A percentile compares a stretch with the other conserved stretches of the same genome.
Conservation (phyloP, 2,888 invertebrate genomes). For the Drosophila monieri region DNA sequence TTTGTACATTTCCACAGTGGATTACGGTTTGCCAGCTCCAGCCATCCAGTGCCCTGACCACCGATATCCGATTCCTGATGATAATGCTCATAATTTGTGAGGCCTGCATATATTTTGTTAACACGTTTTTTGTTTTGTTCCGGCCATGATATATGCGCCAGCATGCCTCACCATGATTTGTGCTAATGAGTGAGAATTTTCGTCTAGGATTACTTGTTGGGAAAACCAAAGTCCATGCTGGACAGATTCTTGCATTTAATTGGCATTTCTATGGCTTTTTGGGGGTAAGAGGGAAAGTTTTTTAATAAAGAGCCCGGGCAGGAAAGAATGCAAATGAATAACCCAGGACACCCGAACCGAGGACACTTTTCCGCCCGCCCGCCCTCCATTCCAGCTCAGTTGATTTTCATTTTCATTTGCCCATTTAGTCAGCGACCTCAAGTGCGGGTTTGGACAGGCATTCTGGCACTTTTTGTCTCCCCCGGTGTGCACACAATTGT, state of each 20-base stretch:
- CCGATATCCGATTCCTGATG: slow-evolving; percentile 54
- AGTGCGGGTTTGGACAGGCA: slow-evolving; percentile 53
- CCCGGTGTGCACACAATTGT: slow-evolving; percentile 69
- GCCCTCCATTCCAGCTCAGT: slow-evolving; percentile 54
- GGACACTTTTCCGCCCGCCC: slow-evolving; percentile 54
- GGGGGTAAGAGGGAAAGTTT: slow-evolving; percentile 53
- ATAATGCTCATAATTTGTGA: slow-evolving; percentile 81
- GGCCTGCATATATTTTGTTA: slow-evolving; percentile 56
- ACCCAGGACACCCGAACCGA: slow-evolving; percentile 44
- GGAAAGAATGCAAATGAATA: slow-evolving; percentile 65
- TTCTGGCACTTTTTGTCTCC: slow-evolving; percentile 42
- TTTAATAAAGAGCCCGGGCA: slow-evolving; percentile 60
- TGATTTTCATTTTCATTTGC: slow-evolving; percentile 80
- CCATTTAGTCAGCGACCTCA: slow-evolving; percentile 56
- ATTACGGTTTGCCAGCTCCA: slow-evolving; percentile 55
- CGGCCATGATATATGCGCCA: slow-evolving; percentile 50
- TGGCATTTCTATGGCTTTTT: slow-evolving; percentile 51
- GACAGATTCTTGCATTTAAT: slow-evolving; percentile 56
- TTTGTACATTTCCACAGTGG: slow-evolving; percentile 78
- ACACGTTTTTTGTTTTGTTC: slow-evolving; percentile 18
- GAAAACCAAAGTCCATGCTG: slow-evolving; percentile 43
- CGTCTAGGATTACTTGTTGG: slow-evolving; percentile 24
- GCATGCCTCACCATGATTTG: slow-evolving; percentile 69
- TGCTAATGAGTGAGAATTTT: slow-evolving; percentile 64
- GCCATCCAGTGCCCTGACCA: slow-evolving; percentile 5